Evolutionary conservation across 2,113 vertebrate genomes (phyloP).

Genomic region (Sciurus niger): DNA sequence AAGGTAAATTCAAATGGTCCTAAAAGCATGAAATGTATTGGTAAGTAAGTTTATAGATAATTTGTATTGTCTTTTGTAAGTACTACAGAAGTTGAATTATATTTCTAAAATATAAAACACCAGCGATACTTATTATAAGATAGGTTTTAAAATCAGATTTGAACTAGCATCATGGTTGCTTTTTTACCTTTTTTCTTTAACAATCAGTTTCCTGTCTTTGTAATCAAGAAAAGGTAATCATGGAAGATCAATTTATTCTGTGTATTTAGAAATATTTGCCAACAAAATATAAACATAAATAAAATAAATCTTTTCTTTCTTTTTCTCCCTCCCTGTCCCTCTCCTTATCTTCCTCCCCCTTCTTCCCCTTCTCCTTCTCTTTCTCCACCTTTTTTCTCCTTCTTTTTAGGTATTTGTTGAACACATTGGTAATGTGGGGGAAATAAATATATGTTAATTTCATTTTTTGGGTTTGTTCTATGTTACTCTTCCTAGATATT

Average conservation of each 20-base stretch:
- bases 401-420: not conserved
- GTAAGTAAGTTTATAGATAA: constrained; percentile 6
- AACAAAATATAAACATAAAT: constrained; percentile 1
- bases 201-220: constrained; percentile 5
- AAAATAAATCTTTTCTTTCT: too few relatives aligned
- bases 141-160: constrained; percentile 25
- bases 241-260: not conserved
- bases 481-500: constrained; percentile 11
- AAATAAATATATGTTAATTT: constrained; percentile 53
- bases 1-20: too few relatives aligned
- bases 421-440: not conserved
- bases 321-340: too few relatives aligned
- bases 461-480: not conserved
- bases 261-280: not conserved
- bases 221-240: not conserved
- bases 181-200: not conserved
- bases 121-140: not conserved
- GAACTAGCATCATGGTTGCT: not conserved
- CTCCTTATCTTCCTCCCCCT: not conserved
- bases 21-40: not conserved
- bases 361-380: not conserved
- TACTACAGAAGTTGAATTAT: not conserved
- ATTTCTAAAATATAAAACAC: constrained; percentile 7
- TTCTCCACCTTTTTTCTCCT: not conserved
- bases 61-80: not conserved